phyloP scores from a whole-genome alignment of 2,888 invertebrate genomes.

The Hanleya hanleyi region DNA sequence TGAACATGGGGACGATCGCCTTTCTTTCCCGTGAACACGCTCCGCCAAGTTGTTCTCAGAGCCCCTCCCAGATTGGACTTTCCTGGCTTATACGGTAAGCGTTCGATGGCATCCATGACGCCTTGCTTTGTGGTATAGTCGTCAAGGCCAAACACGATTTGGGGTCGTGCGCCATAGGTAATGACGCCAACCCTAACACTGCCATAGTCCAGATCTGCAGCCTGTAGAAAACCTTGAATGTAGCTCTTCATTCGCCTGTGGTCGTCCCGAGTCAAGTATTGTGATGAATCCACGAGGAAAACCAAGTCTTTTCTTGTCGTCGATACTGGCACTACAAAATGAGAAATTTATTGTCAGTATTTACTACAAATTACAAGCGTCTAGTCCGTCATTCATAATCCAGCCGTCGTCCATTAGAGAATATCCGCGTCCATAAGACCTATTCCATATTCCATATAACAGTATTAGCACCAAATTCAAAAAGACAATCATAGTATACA shows the following conservation, averaged over 20 bases:
- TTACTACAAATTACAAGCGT: too few species aligned
- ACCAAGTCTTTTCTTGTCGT: neutral
- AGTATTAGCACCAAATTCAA: too few species aligned
- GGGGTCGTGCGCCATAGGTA: slow-evolving; percentile 48
- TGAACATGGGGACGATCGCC: slow-evolving; percentile 42
- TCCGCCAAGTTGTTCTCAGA: neutral
- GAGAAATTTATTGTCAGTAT: too few species aligned
- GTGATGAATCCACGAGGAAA: neutral
- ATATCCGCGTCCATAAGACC: too few species aligned
- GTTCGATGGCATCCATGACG: slow-evolving; percentile 50
- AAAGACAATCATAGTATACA: too few species aligned
- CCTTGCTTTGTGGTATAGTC: slow-evolving; percentile 34
- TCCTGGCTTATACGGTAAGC: neutral
- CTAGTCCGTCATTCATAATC: too few species aligned
- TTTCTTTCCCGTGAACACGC: slow-evolving; percentile 6
- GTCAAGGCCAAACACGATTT: slow-evolving; percentile 59
- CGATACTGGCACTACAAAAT: neutral
- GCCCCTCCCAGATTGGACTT: neutral
- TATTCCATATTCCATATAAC: too few species aligned
- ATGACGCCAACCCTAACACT: slow-evolving; percentile 26
- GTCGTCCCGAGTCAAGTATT: neutral
- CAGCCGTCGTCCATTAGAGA: too few species aligned
- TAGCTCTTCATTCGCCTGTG: neutral
- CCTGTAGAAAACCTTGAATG: neutral
- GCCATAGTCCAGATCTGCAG: neutral